Percentiles rank a stretch among this genome's conserved stretches.
Conservation (phyloP, 2,113 vertebrate genomes). For the Heloderma charlesbogerti region DNA sequence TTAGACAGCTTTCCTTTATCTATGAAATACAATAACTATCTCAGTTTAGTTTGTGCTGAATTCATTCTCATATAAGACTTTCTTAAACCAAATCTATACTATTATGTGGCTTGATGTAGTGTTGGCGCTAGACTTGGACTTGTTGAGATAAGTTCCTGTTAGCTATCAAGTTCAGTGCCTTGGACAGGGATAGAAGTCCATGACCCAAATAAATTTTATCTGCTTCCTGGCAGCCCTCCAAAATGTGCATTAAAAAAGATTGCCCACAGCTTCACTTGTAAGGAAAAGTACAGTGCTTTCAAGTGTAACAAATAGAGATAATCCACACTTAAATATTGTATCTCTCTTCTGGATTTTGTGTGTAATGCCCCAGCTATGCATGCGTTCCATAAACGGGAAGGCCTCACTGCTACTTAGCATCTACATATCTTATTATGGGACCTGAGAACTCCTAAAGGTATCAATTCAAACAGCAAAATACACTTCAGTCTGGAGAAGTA, state of each 20-base stretch:
- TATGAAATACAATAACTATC: neutral
- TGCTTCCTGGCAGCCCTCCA: too few relatives aligned
- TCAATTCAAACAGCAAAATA: neutral
- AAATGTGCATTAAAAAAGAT: too few relatives aligned
- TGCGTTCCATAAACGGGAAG: neutral
- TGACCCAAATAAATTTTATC: neutral
- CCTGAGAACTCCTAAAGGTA: neutral
- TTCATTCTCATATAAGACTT: neutral
- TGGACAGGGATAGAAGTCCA: neutral
- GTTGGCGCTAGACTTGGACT: neutral
- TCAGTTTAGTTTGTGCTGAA: neutral
- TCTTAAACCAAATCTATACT: neutral
- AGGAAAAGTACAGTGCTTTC: neutral
- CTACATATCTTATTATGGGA: neutral
- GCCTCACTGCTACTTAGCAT: neutral
- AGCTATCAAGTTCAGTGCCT: neutral
- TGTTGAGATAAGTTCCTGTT: neutral
- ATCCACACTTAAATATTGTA: too few relatives aligned
- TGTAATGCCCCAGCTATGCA: neutral
- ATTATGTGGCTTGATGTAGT: neutral
- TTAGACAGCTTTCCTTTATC: neutral
- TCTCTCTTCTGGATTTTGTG: too few relatives aligned
- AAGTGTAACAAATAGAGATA: neutral
- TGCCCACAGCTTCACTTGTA: neutral
- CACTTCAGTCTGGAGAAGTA: neutral